phyloP scores from a whole-genome alignment of 2,888 invertebrate species.

The Oligia strigilis region DNA sequence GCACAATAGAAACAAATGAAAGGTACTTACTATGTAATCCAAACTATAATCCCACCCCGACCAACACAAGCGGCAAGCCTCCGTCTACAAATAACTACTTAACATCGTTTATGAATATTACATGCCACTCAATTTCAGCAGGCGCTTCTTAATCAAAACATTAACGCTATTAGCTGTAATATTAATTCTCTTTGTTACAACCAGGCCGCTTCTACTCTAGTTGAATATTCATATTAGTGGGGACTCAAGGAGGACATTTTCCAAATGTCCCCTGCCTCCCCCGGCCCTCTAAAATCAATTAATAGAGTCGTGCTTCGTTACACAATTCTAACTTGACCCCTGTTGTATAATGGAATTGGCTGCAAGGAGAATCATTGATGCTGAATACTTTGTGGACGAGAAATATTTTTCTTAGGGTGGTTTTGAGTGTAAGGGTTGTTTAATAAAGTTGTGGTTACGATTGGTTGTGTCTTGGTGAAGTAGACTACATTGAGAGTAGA shows the following conservation, averaged over 20 bases:
- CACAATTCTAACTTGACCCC: slow-evolving; percentile 81
- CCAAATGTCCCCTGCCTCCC: slow-evolving; percentile 68
- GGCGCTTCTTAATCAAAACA: slow-evolving; percentile 77
- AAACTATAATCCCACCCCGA: slow-evolving; percentile 13
- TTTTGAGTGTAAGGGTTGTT: slow-evolving; percentile 42
- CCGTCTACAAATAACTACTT: slow-evolving; percentile 60
- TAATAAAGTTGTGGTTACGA: slow-evolving; percentile 28
- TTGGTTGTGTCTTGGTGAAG: background rate
- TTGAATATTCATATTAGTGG: slow-evolving; percentile 82
- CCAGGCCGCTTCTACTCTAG: slow-evolving; percentile 67
- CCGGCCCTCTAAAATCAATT: slow-evolving; percentile 80
- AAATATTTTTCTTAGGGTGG: slow-evolving; percentile 47
- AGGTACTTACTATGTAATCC: background rate
- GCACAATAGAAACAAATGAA: background rate
- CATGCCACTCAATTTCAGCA: slow-evolving; percentile 78
- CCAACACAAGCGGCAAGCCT: slow-evolving; percentile 11
- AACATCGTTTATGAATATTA: slow-evolving; percentile 73
- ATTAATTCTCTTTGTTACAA: slow-evolving; percentile 79
- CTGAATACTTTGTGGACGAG: slow-evolving; percentile 21
- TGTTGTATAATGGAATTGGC: slow-evolving; percentile 75
- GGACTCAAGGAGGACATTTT: slow-evolving; percentile 66
- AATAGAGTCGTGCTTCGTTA: slow-evolving; percentile 84
- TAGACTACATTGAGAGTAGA: background rate
- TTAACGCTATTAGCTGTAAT: slow-evolving; percentile 75
- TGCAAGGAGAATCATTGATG: slow-evolving; percentile 69